Conservation (phyloP, 1,140 invertebrate genomes). For the Oryzaephilus surinamensis region DNA sequence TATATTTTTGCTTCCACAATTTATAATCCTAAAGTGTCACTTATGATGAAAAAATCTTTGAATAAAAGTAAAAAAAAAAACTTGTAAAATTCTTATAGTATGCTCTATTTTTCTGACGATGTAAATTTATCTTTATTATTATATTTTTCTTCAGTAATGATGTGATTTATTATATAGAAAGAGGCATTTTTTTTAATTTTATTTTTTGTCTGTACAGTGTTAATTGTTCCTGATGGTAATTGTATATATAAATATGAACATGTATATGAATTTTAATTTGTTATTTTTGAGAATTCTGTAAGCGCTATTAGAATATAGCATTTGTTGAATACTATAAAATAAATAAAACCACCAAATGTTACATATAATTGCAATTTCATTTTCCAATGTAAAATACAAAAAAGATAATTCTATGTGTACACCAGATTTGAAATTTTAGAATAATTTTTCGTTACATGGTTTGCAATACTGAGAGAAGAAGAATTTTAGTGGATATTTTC, state of each 20-base stretch:
- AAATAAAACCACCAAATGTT: slow-evolving; percentile 27
- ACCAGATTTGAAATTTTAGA: too few relatives aligned
- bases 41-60: too few relatives aligned
- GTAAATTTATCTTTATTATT: slow-evolving; percentile 6
- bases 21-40: too few relatives aligned
- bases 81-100: too few relatives aligned
- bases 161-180: slow-evolving; percentile 10
- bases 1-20: slow-evolving; percentile 8
- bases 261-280: slow-evolving; percentile 26
- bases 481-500: too few relatives aligned
- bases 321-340: slow-evolving; percentile 31
- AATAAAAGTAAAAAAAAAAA: too few relatives aligned
- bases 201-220: slow-evolving; percentile 24
- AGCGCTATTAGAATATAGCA: slow-evolving; percentile 26
- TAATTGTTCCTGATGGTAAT: slow-evolving; percentile 24
- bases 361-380: slow-evolving; percentile 9
- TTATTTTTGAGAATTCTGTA: slow-evolving; percentile 29
- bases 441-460: too few relatives aligned
- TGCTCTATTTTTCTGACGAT: slow-evolving; percentile 4
- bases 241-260: slow-evolving; percentile 23
- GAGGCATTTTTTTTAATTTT: slow-evolving; percentile 25
- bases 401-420: too few relatives aligned
- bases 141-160: slow-evolving; percentile 6
- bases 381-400: too few relatives aligned
- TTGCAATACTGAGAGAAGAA: too few relatives aligned